These are phyloP conservation scores for Ricordea florida DNA, from an alignment of 92 coral and sea anemone species.

Conservation along the genomic window DNA sequence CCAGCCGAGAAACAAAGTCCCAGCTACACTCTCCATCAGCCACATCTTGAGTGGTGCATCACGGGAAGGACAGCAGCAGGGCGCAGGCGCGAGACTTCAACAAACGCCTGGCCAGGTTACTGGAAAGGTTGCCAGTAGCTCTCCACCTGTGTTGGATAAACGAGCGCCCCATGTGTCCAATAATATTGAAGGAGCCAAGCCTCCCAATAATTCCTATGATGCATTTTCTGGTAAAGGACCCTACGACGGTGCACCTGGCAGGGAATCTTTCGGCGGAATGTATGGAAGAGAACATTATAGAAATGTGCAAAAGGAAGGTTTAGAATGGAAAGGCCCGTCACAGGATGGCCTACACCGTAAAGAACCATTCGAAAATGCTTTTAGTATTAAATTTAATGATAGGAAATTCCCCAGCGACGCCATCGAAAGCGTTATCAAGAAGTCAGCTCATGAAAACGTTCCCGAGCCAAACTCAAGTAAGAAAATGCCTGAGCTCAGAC, in stretches of 20 bases:
- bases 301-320: background rate
- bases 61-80: background rate
- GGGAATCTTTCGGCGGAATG: background rate
- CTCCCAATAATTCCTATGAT: conserved; percentile 1
- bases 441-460: conserved; percentile 6
- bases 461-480: background rate
- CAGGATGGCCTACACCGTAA: conserved; percentile 7
- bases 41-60: conserved; percentile 41
- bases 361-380: background rate
- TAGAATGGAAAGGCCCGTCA: conserved; percentile 15
- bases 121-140: background rate
- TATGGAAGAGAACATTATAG: conserved; percentile 10
- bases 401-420: conserved; percentile 10
- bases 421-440: conserved; percentile 31
- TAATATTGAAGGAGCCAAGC: no score
- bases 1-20: conserved; percentile 14
- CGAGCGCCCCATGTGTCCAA: no score
- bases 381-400: conserved; percentile 20
- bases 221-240: conserved; percentile 22
- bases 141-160: conserved; percentile 1
- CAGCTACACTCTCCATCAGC: conserved; percentile 36
- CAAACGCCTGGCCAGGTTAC: conserved; percentile 10
- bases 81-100: background rate
- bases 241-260: conserved; percentile 1
- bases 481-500: conserved; percentile 29